Conservation (phyloP, 2,113 vertebrate genomes). For the Laticauda colubrina region DNA sequence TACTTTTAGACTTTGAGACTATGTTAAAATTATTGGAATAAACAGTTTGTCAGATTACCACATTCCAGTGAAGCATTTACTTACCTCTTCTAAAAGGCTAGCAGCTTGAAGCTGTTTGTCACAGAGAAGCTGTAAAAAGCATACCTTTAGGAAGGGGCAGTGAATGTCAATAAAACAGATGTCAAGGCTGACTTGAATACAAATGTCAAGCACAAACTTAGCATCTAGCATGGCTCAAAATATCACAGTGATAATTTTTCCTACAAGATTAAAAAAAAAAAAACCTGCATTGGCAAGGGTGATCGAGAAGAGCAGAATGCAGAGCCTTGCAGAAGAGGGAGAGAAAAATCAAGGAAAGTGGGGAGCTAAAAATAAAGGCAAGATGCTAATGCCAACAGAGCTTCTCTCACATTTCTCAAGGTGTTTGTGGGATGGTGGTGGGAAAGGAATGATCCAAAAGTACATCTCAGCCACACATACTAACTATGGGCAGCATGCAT, state of each 20-base stretch:
- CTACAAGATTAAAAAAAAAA: neutral
- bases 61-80: neutral
- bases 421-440: neutral
- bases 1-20: neutral
- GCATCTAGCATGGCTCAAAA: constrained; percentile 11
- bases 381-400: constrained; percentile 37
- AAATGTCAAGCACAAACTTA: constrained; percentile 19
- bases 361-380: constrained; percentile 55
- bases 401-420: constrained; percentile 42
- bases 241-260: neutral
- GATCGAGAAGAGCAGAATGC: constrained; percentile 32
- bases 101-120: neutral
- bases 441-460: constrained; percentile 41
- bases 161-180: constrained; percentile 4
- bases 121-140: neutral
- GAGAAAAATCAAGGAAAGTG: constrained; percentile 12
- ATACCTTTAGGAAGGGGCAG: neutral
- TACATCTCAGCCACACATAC: constrained; percentile 5
- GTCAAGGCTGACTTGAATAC: constrained; percentile 13
- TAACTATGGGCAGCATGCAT: neutral
- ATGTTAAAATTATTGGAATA: neutral
- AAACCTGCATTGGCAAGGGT: constrained; percentile 19
- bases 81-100: neutral
- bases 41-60: neutral
- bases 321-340: constrained; percentile 14